Percentiles rank a stretch among this genome's conserved stretches.
phyloP scores from a whole-genome alignment of 1,140 invertebrate genomes.

The Rhopalosiphum padi region DNA sequence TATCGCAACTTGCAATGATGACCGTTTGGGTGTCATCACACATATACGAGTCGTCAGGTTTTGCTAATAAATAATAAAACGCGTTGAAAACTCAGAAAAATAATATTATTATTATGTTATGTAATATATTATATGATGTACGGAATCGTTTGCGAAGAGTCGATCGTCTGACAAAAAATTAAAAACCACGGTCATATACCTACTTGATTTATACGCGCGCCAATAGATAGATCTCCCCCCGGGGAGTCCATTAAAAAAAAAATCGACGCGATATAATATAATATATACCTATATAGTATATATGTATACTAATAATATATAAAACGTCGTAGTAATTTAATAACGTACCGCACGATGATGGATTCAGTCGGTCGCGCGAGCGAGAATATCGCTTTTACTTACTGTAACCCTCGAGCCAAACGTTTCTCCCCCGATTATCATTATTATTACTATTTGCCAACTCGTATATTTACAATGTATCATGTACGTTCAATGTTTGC shows the following conservation, averaged over 20 bases:
- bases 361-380: not conserved
- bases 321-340: not conserved
- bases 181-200: not conserved
- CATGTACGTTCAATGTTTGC: not conserved
- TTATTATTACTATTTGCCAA: not conserved
- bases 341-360: not conserved
- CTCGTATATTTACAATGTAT: not conserved
- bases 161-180: not conserved
- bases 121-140: not conserved
- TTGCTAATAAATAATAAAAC: not conserved
- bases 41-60: not conserved
- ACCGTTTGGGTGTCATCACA: not conserved
- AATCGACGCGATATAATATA: not conserved
- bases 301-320: not conserved
- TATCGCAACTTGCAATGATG: not conserved
- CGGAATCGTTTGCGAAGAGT: not conserved
- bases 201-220: not conserved
- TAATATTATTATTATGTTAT: not conserved
- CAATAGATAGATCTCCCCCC: not conserved
- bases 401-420: not conserved
- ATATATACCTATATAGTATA: too few species aligned
- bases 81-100: not conserved
- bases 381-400: not conserved
- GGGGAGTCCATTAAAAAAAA: constrained; percentile 17
- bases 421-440: not conserved